Conservation (phyloP, 37 sponge, comb jelly and placozoan species). For the Ephydatia muelleri region DNA sequence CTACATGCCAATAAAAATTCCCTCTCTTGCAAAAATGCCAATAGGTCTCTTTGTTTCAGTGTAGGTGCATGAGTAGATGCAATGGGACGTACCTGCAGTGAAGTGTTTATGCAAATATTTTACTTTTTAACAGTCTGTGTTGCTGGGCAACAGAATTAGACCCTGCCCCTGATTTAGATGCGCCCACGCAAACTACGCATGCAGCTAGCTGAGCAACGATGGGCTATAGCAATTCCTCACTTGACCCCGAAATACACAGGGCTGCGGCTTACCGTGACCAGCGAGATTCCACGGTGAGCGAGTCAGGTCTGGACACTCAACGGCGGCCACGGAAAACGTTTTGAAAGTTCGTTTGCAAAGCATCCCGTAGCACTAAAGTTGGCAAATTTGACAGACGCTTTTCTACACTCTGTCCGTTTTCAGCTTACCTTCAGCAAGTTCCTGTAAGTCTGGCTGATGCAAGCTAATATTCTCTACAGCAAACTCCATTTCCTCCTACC, state of each 20-base stretch:
- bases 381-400: neutral
- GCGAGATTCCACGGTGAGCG: slow-evolving; percentile 87
- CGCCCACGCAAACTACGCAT: too few relatives aligned
- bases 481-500: neutral
- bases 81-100: too few relatives aligned
- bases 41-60: too few relatives aligned
- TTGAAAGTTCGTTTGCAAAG: slow-evolving; percentile 71
- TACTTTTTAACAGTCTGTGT: too few relatives aligned
- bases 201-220: too few relatives aligned
- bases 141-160: too few relatives aligned
- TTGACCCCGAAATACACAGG: neutral
- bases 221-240: neutral
- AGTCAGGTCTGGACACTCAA: slow-evolving; percentile 93
- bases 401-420: neutral
- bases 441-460: slow-evolving; percentile 29
- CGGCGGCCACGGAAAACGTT: slow-evolving; percentile 69
- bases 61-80: too few relatives aligned
- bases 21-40: too few relatives aligned
- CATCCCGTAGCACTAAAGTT: slow-evolving; percentile 60
- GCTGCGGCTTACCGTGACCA: slow-evolving; percentile 60
- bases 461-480: slow-evolving; percentile 28
- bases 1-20: too few relatives aligned
- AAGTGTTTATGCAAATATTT: too few relatives aligned
- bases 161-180: too few relatives aligned
- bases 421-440: slow-evolving; percentile 45